Evolutionary conservation across 2,888 invertebrate genomes (phyloP).

Genomic region (Iselma pallidipennis): DNA sequence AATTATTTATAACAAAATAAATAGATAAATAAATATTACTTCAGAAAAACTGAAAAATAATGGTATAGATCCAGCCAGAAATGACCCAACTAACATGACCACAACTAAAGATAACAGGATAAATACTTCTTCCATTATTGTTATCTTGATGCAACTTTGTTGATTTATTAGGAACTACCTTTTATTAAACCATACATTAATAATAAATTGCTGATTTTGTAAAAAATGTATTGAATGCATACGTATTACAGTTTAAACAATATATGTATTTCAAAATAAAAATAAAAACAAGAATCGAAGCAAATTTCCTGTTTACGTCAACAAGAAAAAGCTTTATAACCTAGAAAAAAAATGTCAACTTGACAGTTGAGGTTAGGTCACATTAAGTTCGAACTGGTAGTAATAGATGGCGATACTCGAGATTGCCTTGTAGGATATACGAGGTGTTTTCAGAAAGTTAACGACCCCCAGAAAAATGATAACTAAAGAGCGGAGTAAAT

Average conservation of each 20-base stretch:
- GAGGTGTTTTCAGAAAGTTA: too few relatives aligned
- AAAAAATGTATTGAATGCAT: conserved; percentile 36
- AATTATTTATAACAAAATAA: conserved; percentile 3
- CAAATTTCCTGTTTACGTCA: neutral
- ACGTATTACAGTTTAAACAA: conserved; percentile 35
- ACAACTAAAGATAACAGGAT: conserved; percentile 81
- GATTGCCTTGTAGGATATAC: too few relatives aligned
- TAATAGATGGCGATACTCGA: too few relatives aligned
- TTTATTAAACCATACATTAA: conserved; percentile 23
- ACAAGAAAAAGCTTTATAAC: neutral
- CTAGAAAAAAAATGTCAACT: too few relatives aligned
- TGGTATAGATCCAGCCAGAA: conserved; percentile 93
- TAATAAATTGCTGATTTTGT: conserved; percentile 23
- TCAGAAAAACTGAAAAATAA: conserved; percentile 93
- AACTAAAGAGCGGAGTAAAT: too few relatives aligned
- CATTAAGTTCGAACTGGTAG: too few relatives aligned
- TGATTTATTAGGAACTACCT: too few relatives aligned
- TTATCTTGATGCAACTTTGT: too few relatives aligned
- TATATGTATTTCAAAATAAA: conserved; percentile 6
- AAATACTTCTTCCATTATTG: conserved; percentile 79
- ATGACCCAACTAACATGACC: conserved; percentile 96
- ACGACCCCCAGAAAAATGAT: too few relatives aligned
- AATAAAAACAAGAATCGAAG: neutral
- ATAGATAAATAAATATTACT: conserved; percentile 60
- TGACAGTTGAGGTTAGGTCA: too few relatives aligned